Percentiles rank a stretch among this genome's conserved stretches.
These are phyloP conservation scores for Diprion similis DNA, from an alignment of 1,140 invertebrate genomes.

Conservation along the genomic window DNA sequence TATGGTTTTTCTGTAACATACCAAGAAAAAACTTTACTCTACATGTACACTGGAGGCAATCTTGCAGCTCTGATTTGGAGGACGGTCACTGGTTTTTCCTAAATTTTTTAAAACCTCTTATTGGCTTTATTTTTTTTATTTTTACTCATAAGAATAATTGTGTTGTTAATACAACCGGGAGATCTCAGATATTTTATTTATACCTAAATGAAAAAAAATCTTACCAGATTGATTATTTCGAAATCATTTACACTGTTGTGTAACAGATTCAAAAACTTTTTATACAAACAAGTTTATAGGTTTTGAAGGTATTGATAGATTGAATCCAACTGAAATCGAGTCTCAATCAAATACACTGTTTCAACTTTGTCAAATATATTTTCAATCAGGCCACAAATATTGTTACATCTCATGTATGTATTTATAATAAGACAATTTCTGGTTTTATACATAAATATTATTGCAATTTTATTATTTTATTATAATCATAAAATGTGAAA, in stretches of 20 bases:
- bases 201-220: background rate
- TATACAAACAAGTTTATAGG: too few relatives aligned
- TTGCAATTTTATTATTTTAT: too few relatives aligned
- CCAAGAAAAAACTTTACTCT: slow-evolving; percentile 87
- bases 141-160: background rate
- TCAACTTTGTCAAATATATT: too few relatives aligned
- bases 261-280: background rate
- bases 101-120: slow-evolving; percentile 2
- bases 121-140: background rate
- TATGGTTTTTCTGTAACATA: slow-evolving; percentile 93
- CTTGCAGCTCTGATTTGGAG: slow-evolving; percentile 91
- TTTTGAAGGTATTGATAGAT: too few relatives aligned
- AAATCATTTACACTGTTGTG: background rate
- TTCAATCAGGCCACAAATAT: too few relatives aligned
- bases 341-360: too few relatives aligned
- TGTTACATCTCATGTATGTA: too few relatives aligned
- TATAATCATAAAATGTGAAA: too few relatives aligned
- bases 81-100: slow-evolving; percentile 43
- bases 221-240: background rate
- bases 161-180: slow-evolving; percentile 15
- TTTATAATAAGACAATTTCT: too few relatives aligned
- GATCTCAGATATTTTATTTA: background rate
- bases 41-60: slow-evolving; percentile 93
- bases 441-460: too few relatives aligned
- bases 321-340: too few relatives aligned